A percentile compares a stretch with the other conserved stretches of the same genome.
Evolutionary conservation across 2,797 vertebrate species (phyloP).

Genomic region (Emys orbicularis): DNA sequence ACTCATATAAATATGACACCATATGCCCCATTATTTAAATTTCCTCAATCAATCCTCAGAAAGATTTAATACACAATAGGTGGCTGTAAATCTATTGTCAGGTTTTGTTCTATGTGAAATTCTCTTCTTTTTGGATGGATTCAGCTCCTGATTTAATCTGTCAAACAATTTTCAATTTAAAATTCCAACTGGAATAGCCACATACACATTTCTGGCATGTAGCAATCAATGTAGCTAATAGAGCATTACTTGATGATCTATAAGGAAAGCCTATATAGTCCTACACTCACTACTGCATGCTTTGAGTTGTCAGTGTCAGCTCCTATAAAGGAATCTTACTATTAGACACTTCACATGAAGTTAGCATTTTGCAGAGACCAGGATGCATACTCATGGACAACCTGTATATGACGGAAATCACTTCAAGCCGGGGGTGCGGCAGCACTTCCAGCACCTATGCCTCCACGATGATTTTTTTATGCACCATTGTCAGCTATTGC

Average conservation of each 20-base stretch:
- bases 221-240: neutral
- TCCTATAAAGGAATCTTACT: constrained; percentile 16
- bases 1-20: neutral
- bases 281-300: neutral
- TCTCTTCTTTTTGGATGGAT: neutral
- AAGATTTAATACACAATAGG: neutral
- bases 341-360: constrained; percentile 6
- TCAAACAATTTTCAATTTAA: neutral
- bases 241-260: constrained; percentile 14
- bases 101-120: neutral
- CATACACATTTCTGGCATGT: neutral
- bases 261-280: neutral
- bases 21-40: neutral
- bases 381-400: neutral
- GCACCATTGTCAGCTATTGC: neutral
- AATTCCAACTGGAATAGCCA: neutral
- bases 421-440: too few relatives aligned
- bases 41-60: neutral
- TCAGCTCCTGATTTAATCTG: neutral
- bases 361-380: constrained; percentile 6
- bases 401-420: neutral
- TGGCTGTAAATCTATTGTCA: neutral
- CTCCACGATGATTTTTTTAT: neutral
- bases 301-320: neutral
- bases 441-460: neutral